phyloP scores from a whole-genome alignment of 2,797 vertebrate species.

The Toxotes lorentzi region DNA sequence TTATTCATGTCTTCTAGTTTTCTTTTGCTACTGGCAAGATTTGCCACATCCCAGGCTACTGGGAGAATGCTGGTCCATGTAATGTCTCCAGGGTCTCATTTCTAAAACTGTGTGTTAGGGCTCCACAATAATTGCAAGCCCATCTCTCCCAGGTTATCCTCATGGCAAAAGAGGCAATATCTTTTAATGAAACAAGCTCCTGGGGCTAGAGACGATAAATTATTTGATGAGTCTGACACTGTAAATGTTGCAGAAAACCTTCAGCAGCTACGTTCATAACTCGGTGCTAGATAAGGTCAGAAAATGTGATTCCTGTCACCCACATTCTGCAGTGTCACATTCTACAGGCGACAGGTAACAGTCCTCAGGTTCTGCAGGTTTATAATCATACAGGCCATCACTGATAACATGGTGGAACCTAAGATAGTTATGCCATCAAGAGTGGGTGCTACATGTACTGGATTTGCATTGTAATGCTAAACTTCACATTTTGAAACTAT shows the following conservation, averaged over 20 bases:
- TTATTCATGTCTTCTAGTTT: conserved; percentile 22
- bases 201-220: background rate
- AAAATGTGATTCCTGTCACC: conserved; percentile 35
- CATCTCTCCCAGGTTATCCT: conserved; percentile 12
- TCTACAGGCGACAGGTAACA: conserved; percentile 20
- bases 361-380: conserved; percentile 28
- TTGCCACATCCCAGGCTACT: background rate
- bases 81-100: conserved; percentile 17
- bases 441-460: background rate
- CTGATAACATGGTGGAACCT: conserved; percentile 5
- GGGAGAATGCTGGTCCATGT: background rate
- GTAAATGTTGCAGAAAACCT: conserved; percentile 28
- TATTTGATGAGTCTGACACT: conserved; percentile 1
- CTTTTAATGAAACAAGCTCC: conserved; percentile 23
- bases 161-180: conserved; percentile 5
- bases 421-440: background rate
- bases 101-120: conserved; percentile 25
- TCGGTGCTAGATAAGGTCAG: conserved; percentile 14
- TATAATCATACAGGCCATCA: conserved; percentile 7
- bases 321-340: conserved; percentile 47
- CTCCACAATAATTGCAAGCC: conserved; percentile 10
- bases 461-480: background rate
- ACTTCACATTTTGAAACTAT: background rate
- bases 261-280: conserved; percentile 13
- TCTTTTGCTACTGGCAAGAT: background rate